These are phyloP conservation scores for Apantesis nais DNA, from an alignment of 2,888 invertebrate genomes.

Conservation along the genomic window DNA sequence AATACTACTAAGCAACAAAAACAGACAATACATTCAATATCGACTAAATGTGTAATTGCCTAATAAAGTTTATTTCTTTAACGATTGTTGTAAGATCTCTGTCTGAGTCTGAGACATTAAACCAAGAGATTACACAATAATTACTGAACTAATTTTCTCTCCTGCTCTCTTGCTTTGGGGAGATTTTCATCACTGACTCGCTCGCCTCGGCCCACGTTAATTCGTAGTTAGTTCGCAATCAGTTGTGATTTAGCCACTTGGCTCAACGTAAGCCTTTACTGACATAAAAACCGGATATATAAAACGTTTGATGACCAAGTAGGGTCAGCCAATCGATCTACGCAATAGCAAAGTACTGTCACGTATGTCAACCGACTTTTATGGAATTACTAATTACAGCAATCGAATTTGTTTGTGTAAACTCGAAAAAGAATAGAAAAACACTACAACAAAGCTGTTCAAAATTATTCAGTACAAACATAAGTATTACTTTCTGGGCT, in stretches of 20 bases:
- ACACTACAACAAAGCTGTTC: too few relatives aligned
- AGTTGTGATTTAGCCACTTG: slow-evolving; percentile 45
- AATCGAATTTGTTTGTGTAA: not conserved
- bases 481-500: too few relatives aligned
- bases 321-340: slow-evolving; percentile 18
- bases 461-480: too few relatives aligned
- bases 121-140: slow-evolving; percentile 49
- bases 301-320: slow-evolving; percentile 37
- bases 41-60: slow-evolving; percentile 3
- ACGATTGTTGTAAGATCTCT: slow-evolving; percentile 38
- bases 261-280: slow-evolving; percentile 44
- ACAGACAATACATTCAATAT: too few relatives aligned
- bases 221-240: slow-evolving; percentile 51
- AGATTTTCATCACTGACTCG: slow-evolving; percentile 48
- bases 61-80: slow-evolving; percentile 39
- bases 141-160: slow-evolving; percentile 54
- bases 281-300: slow-evolving; percentile 44
- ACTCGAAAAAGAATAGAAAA: not conserved
- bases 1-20: too few relatives aligned
- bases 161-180: slow-evolving; percentile 44
- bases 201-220: slow-evolving; percentile 47
- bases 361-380: not conserved
- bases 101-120: slow-evolving; percentile 43
- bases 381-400: not conserved
- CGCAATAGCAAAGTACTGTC: not conserved